phyloP scores from a whole-genome alignment of 2,113 vertebrate species.

The Piaya cayana region DNA sequence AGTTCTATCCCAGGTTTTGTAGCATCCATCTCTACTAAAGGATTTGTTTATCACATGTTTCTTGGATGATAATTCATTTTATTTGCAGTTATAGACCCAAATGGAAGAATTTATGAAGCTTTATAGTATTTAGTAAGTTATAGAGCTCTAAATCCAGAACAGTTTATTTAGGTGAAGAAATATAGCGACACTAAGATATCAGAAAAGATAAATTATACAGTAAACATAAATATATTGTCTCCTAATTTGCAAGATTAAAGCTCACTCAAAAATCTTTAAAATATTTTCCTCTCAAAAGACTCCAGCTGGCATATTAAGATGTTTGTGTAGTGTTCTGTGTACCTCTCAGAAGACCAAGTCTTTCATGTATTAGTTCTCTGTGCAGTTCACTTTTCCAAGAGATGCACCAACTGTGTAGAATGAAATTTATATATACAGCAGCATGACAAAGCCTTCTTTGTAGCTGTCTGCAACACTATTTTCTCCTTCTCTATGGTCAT shows the following conservation, averaged over 20 bases:
- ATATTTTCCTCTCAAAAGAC: not conserved
- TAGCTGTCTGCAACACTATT: not conserved
- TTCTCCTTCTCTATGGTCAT: not conserved
- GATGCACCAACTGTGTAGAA: not conserved
- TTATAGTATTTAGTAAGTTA: not conserved
- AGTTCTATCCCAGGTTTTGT: not conserved
- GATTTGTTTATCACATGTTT: not conserved
- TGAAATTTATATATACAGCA: not conserved
- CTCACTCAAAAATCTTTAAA: not conserved
- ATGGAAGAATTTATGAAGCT: not conserved
- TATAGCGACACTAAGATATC: not conserved
- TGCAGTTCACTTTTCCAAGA: not conserved
- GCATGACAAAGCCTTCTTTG: accelerated
- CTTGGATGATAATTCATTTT: not conserved
- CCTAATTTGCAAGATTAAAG: not conserved
- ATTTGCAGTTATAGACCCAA: not conserved
- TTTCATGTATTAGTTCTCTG: not conserved
- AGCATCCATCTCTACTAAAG: not conserved
- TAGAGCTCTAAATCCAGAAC: not conserved
- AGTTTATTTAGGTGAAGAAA: not conserved
- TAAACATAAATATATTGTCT: not conserved
- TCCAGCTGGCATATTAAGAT: not conserved
- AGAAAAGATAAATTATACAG: not conserved
- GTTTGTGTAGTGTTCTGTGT: not conserved
- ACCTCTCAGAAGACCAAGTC: not conserved